Evolutionary conservation across 1,140 invertebrate species (phyloP).

Genomic region (Metopolophium dirhodum): DNA sequence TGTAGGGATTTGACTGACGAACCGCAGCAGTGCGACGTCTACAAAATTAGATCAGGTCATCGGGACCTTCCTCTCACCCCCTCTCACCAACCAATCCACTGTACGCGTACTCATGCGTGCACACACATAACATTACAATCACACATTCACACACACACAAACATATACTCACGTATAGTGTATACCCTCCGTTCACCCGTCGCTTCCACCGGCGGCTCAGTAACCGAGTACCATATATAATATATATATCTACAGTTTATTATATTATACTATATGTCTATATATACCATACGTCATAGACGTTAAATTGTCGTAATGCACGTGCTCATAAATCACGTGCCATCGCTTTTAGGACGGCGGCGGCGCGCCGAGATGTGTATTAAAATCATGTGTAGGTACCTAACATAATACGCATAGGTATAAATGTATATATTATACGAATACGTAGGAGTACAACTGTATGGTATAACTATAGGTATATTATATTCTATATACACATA

Average conservation of each 20-base stretch:
- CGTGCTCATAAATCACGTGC: conserved; percentile 52
- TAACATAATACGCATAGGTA: not conserved
- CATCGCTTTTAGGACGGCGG: not conserved
- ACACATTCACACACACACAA: not conserved
- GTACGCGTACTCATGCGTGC: not conserved
- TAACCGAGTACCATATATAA: not conserved
- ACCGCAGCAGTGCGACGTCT: conserved; percentile 18
- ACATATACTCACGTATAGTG: not conserved
- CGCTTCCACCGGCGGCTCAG: not conserved
- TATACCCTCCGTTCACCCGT: not conserved
- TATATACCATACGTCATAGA: conserved; percentile 7
- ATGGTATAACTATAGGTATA: not conserved
- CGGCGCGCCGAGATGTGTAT: not conserved
- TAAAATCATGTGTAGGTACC: not conserved
- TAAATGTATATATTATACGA: too few species aligned
- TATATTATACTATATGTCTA: not conserved
- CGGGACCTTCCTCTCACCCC: not conserved
- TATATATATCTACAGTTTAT: not conserved
- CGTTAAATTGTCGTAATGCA: conserved; percentile 32
- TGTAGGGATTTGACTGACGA: conserved; percentile 33
- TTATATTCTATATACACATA: not conserved
- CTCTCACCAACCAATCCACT: not conserved
- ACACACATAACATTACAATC: not conserved
- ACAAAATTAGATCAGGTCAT: conserved; percentile 47
- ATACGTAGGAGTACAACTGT: not conserved